Evolutionary conservation across 2,888 invertebrate species (phyloP).

Genomic region (Parapristionchus giblindavisi): DNA sequence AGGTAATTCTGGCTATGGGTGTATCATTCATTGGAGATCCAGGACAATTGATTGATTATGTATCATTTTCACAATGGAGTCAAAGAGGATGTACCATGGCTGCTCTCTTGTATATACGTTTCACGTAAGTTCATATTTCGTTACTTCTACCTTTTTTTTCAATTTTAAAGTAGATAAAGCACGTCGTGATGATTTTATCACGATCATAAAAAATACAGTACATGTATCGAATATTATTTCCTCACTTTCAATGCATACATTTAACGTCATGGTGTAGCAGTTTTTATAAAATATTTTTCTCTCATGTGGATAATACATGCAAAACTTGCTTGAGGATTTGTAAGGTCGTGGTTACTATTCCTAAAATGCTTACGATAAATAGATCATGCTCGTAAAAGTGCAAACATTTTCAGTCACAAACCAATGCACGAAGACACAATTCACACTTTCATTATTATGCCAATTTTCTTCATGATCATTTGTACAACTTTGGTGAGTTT

Average conservation of each 20-base stretch:
- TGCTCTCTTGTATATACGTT: constrained; percentile 63
- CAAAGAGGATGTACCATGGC: constrained; percentile 65
- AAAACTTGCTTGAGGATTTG: too few relatives aligned
- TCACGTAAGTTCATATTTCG: constrained; percentile 42
- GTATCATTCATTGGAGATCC: constrained; percentile 62
- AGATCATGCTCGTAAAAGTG: too few relatives aligned
- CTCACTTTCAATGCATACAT: too few relatives aligned
- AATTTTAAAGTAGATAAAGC: too few relatives aligned
- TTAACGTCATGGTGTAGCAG: too few relatives aligned
- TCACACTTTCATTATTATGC: constrained; percentile 60
- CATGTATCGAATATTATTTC: too few relatives aligned
- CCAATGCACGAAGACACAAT: constrained; percentile 60
- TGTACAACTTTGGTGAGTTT: constrained; percentile 47
- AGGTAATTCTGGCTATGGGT: constrained; percentile 55
- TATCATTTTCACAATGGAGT: constrained; percentile 66
- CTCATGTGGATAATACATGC: too few relatives aligned
- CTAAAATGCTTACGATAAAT: background rate
- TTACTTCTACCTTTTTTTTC: too few relatives aligned
- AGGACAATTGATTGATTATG: constrained; percentile 61
- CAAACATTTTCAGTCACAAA: constrained; percentile 31
- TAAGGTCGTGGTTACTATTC: background rate
- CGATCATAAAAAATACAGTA: too few relatives aligned
- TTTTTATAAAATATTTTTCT: too few relatives aligned
- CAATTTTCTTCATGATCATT: constrained; percentile 62
- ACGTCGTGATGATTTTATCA: too few relatives aligned